phyloP scores from a whole-genome alignment of 2,113 vertebrate species.

The Ancistrus triradiatus region DNA sequence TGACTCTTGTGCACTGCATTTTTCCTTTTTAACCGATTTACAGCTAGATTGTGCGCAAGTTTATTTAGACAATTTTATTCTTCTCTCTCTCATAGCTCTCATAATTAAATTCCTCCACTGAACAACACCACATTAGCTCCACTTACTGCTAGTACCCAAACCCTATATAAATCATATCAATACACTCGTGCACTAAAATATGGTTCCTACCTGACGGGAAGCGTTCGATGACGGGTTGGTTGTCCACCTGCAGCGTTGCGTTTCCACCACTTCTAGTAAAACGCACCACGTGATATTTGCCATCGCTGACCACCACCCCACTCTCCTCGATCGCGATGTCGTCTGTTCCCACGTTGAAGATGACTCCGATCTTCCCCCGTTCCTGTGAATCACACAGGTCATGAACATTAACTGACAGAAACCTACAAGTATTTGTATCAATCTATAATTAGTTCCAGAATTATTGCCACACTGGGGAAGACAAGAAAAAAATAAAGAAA shows the following conservation, averaged over 20 bases:
- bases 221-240: slow-evolving; percentile 88
- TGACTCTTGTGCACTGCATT: no score
- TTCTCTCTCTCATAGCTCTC: not conserved
- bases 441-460: no score
- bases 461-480: no score
- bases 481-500: no score
- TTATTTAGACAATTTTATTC: no score
- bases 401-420: no score
- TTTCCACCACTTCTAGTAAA: slow-evolving; percentile 91
- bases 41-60: no score
- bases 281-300: slow-evolving; percentile 92
- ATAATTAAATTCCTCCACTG: not conserved
- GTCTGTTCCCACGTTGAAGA: slow-evolving; percentile 94
- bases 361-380: slow-evolving; percentile 86
- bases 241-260: slow-evolving; percentile 92
- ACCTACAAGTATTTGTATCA: no score
- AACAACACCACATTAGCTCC: no score
- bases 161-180: no score
- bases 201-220: slow-evolving; percentile 84
- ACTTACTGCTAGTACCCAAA: no score
- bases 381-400: slow-evolving; percentile 69
- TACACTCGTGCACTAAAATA: not conserved
- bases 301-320: slow-evolving; percentile 86
- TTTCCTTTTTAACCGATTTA: no score
- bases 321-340: slow-evolving; percentile 89